A percentile compares a stretch with the other conserved stretches of the same genome.
Conservation (phyloP, 35 echinoderm and acorn worm genomes). For the Heliocidaris erythrogramma region DNA sequence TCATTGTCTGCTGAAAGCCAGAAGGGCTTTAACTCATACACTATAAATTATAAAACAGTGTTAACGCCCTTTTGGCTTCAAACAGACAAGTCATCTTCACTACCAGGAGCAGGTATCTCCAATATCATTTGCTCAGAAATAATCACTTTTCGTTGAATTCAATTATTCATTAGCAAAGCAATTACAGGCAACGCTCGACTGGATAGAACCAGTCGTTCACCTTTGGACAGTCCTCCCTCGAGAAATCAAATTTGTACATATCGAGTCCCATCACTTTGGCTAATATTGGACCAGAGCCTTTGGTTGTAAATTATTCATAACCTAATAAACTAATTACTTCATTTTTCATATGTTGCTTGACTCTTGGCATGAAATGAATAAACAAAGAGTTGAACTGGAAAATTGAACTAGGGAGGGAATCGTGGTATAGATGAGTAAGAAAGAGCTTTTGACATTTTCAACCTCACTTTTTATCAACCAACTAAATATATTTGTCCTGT, state of each 20-base stretch:
- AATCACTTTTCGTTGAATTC: background rate
- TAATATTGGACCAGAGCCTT: background rate
- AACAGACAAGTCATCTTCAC: too few species aligned
- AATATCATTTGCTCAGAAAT: background rate
- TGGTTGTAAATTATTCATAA: constrained; percentile 28
- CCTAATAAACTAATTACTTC: constrained; percentile 17
- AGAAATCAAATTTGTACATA: background rate
- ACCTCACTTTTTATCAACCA: too few species aligned
- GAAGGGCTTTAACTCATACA: background rate
- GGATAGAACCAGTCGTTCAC: background rate
- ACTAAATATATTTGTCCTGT: too few species aligned
- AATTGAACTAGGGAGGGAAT: too few species aligned
- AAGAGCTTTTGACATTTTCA: too few species aligned
- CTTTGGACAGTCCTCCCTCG: background rate
- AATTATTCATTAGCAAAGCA: constrained; percentile 5
- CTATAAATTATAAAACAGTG: background rate
- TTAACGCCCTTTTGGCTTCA: background rate
- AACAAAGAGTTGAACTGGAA: background rate
- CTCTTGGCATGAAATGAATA: background rate
- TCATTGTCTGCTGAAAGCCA: background rate
- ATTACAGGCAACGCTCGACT: background rate
- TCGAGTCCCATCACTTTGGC: background rate
- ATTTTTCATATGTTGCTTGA: constrained; percentile 26
- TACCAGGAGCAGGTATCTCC: too few species aligned
- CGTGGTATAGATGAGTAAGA: too few species aligned